Evolutionary conservation across 2,797 vertebrate genomes (phyloP).

Genomic region (Acrocephalus scirpaceus): DNA sequence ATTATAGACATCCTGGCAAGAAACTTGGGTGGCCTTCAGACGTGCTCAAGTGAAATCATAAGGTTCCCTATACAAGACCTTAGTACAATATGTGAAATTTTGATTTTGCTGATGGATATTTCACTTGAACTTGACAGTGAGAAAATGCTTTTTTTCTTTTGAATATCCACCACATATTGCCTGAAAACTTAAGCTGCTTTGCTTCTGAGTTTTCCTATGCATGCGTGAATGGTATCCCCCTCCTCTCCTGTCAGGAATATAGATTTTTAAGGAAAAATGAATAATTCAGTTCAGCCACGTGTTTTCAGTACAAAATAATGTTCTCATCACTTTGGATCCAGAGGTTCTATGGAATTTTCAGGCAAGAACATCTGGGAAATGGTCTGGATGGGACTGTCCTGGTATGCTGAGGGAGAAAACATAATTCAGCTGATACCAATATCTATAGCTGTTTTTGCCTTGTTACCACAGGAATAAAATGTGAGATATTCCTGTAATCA

Average conservation of each 20-base stretch:
- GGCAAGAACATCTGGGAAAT: not conserved
- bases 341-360: not conserved
- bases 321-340: not conserved
- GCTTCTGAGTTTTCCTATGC: not conserved
- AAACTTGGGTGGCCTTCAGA: not conserved
- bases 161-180: not conserved
- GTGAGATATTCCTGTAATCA: not conserved
- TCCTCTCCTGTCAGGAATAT: not conserved
- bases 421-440: not conserved
- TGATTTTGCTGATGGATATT: not conserved
- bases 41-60: not conserved
- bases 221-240: rapidly evolving
- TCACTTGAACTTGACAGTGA: not conserved
- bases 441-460: not conserved
- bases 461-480: not conserved
- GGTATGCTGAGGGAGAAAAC: not conserved
- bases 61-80: not conserved
- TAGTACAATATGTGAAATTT: not conserved
- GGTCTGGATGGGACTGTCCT: not conserved
- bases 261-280: not conserved
- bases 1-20: not conserved
- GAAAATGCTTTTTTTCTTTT: not conserved
- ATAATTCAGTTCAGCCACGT: not conserved
- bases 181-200: not conserved
- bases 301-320: not conserved